Percentiles rank a stretch among this genome's conserved stretches.
Evolutionary conservation across 2,888 invertebrate species (phyloP).

Genomic region (Parnassius glacialis): DNA sequence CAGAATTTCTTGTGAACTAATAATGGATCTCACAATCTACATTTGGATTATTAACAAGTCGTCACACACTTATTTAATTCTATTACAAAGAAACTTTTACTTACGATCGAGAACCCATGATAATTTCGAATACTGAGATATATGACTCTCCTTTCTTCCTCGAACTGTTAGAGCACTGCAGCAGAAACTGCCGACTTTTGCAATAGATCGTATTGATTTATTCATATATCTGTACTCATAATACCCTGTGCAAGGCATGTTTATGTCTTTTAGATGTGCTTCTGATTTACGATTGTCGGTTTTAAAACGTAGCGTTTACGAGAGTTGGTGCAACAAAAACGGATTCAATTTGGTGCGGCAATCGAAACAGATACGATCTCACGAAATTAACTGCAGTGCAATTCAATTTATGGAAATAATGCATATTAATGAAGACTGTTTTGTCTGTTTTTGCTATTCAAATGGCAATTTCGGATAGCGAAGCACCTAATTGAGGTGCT

Average conservation of each 20-base stretch:
- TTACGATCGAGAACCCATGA: conserved; percentile 14
- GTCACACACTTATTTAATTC: neutral
- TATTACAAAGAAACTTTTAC: conserved; percentile 6
- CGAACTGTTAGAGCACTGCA: conserved; percentile 29
- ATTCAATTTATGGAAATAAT: conserved; percentile 19
- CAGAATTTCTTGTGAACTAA: neutral
- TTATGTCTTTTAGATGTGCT: conserved; percentile 25
- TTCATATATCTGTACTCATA: conserved; percentile 47
- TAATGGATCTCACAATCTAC: conserved; percentile 2
- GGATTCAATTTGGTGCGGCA: conserved; percentile 12
- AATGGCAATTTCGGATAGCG: neutral
- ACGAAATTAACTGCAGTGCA: conserved; percentile 14
- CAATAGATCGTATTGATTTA: conserved; percentile 53
- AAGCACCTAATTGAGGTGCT: neutral
- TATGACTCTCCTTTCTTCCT: conserved; percentile 26
- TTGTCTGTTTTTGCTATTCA: neutral
- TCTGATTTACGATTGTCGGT: conserved; percentile 17
- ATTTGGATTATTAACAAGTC: conserved; percentile 3
- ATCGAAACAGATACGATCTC: conserved; percentile 12
- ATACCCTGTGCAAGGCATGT: conserved; percentile 31
- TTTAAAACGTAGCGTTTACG: conserved; percentile 19
- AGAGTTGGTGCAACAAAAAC: neutral
- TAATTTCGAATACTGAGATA: conserved; percentile 14
- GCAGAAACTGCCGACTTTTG: conserved; percentile 50
- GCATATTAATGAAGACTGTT: conserved; percentile 24